Base-by-base conservation (phyloP, 2,888 invertebrate genomes). In the Koerneria pararmatus region DNA sequence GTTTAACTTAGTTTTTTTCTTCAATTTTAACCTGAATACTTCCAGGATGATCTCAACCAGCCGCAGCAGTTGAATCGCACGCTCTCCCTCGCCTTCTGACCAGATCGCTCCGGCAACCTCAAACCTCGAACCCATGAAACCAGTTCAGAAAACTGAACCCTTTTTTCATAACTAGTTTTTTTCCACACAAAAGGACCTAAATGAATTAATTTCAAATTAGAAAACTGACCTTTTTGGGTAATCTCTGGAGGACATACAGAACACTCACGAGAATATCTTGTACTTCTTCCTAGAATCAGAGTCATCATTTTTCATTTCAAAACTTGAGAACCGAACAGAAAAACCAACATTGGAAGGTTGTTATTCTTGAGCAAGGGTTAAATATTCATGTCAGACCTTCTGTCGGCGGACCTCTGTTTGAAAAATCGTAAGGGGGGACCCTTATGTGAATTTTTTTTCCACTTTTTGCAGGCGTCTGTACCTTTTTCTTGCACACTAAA, bases 241-340 rank as follows among this genome's bases (percentile, higher is more conserved):
- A 85, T 85, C 94, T 91, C 84, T 93, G 93, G 69, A 95, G 87
- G 65, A 95, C 90, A 85, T 92, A 94, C 70, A 95, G 87, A 86
- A 83, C 76, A 59, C 85, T 84, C 27, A 86, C 72, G 3, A 87
- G 78, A 46, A 87, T 76, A 71, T 86, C 86, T 51, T 84, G 82
- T 62, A 85, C 83, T 75, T 86, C 86, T 31, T 78, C 76, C 49
- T 76, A 51, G 65, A 70, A 66, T 31, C 48, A 8, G 34, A 29
- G 8, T 29, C 29, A 29, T 34, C 22, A n/a, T n/a, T n/a, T n/a
- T n/a, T n/a, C n/a, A n/a, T n/a, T n/a, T n/a, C n/a, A n/a, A n/a
- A n/a, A n/a, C n/a, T n/a, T n/a, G n/a, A n/a, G n/a, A n/a, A n/a
- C n/a, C n/a, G n/a, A n/a, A n/a, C n/a, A n/a, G n/a, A n/a, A n/a